Base-by-base conservation (phyloP, 1,140 invertebrate genomes). In the Hormaphis cornu region DNA sequence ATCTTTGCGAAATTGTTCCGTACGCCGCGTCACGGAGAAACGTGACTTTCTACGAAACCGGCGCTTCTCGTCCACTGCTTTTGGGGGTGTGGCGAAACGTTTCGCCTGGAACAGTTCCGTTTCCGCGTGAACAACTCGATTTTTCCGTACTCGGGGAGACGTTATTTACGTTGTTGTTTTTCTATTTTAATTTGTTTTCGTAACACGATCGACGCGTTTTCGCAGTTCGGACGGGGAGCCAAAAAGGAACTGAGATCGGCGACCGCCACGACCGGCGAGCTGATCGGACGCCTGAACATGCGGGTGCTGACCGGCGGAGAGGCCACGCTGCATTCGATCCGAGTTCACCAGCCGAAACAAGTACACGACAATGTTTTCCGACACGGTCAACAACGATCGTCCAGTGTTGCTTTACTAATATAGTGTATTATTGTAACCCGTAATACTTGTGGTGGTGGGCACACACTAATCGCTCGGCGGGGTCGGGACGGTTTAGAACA, bases 281-380 rank as follows among this genome's bases (percentile, higher is more conserved):
- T 91, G 88, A 83, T 83, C 46, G 89, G 89, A 40, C 87, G 86
- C 79, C 78, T 91, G 53, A 89, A 84, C 73, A 79, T 91, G 50
- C 82, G 86, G 71, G 85, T 91, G n/a, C 80, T 87, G 50, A 85
- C 88, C 73, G 86, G 89, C 69, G 87, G 87, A 6, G 85, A 84
- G 16, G 88, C 89, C 30, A 87, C 88, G 40, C 78, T 91, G 22
- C 87, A 90, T 76, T 88, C 87, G 14, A 91, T 91, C 72, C 87
- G 86, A 74, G 89, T 91, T 61, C 81, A 89, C 53, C 89, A 91
- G 75, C 89, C 89, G 3, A 91, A 89, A 81, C 89, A 91, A 83
- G 89, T 90, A 81, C 72, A 73, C 44, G 61, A 66, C 10, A 20
- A 50, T 35, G 12, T 66, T 33, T 28, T 53, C 30, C 35, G 7